Evolutionary conservation across 2,888 invertebrate species (phyloP), one percentile per base, ranked within the genome.

Genomic region (Coenonympha glycerion): DNA sequence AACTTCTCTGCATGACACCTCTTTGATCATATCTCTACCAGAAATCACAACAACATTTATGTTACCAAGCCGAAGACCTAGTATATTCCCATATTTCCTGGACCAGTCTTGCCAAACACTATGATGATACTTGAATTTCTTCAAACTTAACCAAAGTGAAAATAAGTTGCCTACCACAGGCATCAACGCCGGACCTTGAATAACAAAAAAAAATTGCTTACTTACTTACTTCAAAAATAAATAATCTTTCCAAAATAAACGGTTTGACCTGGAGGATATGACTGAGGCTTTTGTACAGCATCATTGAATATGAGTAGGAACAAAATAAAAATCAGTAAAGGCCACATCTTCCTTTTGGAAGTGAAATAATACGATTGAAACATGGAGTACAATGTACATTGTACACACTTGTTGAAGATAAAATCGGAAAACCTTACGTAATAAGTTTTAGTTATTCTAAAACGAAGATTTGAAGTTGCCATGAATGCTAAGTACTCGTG

Each of bases 1-100:
- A 26, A 91, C 91, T 22, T 92, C 91, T 36, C 88, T 83, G 0
- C 85, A 77, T 1, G 91, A 83, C 3, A 91, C 90, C 63, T 92
- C 91, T 58, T 87, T 90, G 9, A 92, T 89, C 6, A 90, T 80
- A 21, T 91, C 88, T 45, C 88, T 83, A 0, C 92, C 90, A 2
- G 90, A 90, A 6, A 92, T 89, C 0, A 91, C 73, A 1, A 93
- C 90, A 0, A 92, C 75, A 45, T 89, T 87, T 47, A 89, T 81
- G 6, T 79, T 73, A 2, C 93, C 93, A 47, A 94, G 75, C 59
- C 89, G 89, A 44, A 93, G 68, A 0, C 93, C 93, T 2, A 92
- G 76, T 1, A 93, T 66, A 2, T 91, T 84, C 0, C 94, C 94
- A 61, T 92, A 92, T 6, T 68, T 68, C 39, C 75, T 63, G 0